Evolutionary conservation across 2,888 invertebrate genomes (phyloP).

Genomic region (Lithodes maja): DNA sequence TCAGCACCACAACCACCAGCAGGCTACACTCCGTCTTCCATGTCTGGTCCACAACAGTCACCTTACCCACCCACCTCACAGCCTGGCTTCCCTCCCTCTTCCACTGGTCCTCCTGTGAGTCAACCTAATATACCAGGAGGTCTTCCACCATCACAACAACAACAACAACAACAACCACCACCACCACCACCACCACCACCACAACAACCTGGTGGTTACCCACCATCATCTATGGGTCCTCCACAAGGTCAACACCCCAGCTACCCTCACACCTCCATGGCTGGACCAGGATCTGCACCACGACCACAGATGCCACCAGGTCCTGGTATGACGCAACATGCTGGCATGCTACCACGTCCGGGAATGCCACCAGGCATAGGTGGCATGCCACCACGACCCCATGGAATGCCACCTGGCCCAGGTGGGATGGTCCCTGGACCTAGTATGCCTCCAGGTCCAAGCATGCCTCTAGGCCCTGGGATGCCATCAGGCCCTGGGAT

Average conservation of each 20-base stretch:
- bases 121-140: too few relatives aligned
- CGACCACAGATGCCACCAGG: slow-evolving; percentile 53
- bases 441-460: slow-evolving; percentile 64
- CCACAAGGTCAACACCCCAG: not conserved
- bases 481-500: slow-evolving; percentile 29
- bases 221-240: not conserved
- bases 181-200: not conserved
- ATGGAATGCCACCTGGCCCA: slow-evolving; percentile 50
- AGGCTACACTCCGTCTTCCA: not conserved
- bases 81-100: slow-evolving; percentile 6
- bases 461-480: slow-evolving; percentile 58
- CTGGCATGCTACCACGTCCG: slow-evolving; percentile 62
- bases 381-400: slow-evolving; percentile 39
- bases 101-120: slow-evolving; percentile 11
- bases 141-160: not conserved
- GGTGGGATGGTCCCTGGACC: slow-evolving; percentile 27
- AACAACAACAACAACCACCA: not conserved
- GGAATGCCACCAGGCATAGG: slow-evolving; percentile 54
- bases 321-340: slow-evolving; percentile 58
- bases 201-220: not conserved
- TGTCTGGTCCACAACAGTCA: not conserved
- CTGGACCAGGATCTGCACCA: slow-evolving; percentile 74
- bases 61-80: slow-evolving; percentile 13
- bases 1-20: not conserved
- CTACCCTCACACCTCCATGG: slow-evolving; percentile 18